phyloP scores from a whole-genome alignment of 1,140 invertebrate species.

The Aphidius ervi region DNA sequence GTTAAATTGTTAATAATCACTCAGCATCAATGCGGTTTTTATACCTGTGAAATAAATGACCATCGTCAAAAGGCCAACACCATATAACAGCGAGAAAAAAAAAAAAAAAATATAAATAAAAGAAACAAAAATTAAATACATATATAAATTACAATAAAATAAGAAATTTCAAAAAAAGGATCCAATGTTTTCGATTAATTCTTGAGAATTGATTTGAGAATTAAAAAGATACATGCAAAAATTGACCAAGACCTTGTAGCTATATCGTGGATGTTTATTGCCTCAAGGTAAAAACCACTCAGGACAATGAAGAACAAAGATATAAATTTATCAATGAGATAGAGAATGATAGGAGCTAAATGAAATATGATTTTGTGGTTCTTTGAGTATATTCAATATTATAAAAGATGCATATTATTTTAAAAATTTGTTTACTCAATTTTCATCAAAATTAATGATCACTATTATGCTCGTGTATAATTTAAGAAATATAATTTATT shows the following conservation, averaged over 20 bases:
- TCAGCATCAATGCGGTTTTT: slow-evolving; percentile 18
- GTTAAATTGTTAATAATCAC: slow-evolving; percentile 37
- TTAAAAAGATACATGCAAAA: not conserved
- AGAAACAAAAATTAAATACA: too few species aligned
- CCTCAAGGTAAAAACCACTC: slow-evolving; percentile 13
- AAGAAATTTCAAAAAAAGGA: slow-evolving; percentile 3
- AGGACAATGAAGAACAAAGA: slow-evolving; percentile 20
- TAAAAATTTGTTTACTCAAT: too few species aligned
- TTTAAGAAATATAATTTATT: too few species aligned
- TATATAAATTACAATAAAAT: too few species aligned
- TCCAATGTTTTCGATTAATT: slow-evolving; percentile 26
- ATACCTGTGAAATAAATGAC: slow-evolving; percentile 24
- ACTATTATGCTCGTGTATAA: too few species aligned
- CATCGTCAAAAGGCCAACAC: not conserved
- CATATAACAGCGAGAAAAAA: too few species aligned
- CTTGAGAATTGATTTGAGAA: slow-evolving; percentile 15
- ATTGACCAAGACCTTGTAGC: not conserved
- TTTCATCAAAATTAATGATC: too few species aligned
- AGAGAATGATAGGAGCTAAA: slow-evolving; percentile 17
- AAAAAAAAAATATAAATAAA: too few species aligned
- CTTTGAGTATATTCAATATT: not conserved
- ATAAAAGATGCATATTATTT: too few species aligned
- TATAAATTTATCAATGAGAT: slow-evolving; percentile 23
- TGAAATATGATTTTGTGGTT: not conserved
- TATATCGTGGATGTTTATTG: slow-evolving; percentile 4